Base-by-base conservation (phyloP, 1,140 invertebrate species). In the Drosophila tropicalis region DNA sequence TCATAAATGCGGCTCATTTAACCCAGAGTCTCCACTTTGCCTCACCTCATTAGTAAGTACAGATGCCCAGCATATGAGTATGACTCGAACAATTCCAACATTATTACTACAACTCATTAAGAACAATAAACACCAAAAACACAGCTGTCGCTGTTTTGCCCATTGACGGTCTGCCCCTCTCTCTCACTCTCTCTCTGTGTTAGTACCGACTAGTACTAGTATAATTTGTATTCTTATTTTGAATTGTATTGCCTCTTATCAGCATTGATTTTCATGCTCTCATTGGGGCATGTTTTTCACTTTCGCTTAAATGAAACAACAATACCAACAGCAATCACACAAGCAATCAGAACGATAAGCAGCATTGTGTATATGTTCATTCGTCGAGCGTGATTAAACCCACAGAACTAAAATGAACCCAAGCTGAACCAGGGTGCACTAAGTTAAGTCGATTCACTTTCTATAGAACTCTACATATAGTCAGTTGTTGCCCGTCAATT, bases 401-500 rank as follows among this genome's bases (percentile, higher is more conserved):
- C 58, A 54, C 67, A 79, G 9, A 58, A 73, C 79, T 67, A 58
- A 83, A 89, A 56, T 64, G 61, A 34, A 47, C 67, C 76, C n/a
- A 34, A 73, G 36, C 76, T 67, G 65, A 83, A 87, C 62, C 65
- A 55, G 22, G 79, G 70, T 57, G 76, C 76, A 71, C 62, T 40
- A 63, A 47, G 56, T 62, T 22, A 57, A 19, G 41, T 44, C 57
- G 57, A 67, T 40, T 40, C 44, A 32, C 17, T 57, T 41, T 44
- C 40, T 60, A 62, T 40, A 64, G 63, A 77, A 70, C 58, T 29
- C 7, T 19, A 29, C 54, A 19, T 22, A 12, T 32, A 54, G 62
- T 89, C 61, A 87, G 76, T 87, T 89, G 76, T 58, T 80, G 58
- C 67, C 40, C 62, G 76, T 74, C 70, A 73, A 89, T 80, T 57